Evolutionary conservation across 1,140 invertebrate genomes (phyloP).

Genomic region (Drosophila pachea): DNA sequence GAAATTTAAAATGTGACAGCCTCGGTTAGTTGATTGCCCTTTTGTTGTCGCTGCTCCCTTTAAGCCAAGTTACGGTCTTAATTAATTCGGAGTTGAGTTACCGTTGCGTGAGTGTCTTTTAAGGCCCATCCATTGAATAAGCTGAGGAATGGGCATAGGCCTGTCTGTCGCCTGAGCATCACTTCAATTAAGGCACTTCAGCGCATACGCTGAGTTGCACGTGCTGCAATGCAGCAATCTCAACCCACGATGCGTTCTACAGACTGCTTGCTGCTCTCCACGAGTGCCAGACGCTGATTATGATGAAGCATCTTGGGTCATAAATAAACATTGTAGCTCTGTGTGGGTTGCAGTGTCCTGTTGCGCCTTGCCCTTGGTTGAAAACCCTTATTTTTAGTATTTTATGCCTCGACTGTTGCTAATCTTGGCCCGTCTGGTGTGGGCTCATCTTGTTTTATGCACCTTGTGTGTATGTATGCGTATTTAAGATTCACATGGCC

Average conservation of each 20-base stretch:
- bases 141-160: constrained; percentile 20
- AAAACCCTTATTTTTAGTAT: constrained; percentile 65
- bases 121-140: constrained; percentile 1
- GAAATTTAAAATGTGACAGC: neutral
- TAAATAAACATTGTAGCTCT: constrained; percentile 68
- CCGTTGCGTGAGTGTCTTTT: constrained; percentile 11
- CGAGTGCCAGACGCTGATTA: constrained; percentile 72
- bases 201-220: constrained; percentile 42
- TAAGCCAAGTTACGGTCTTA: constrained; percentile 49
- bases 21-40: constrained; percentile 12
- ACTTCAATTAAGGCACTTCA: constrained; percentile 72
- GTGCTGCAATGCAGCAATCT: constrained; percentile 42
- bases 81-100: constrained; percentile 53
- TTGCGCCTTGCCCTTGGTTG: constrained; percentile 51
- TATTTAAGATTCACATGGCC: constrained; percentile 39
- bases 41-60: constrained; percentile 30
- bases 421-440: constrained; percentile 21
- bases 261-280: constrained; percentile 42
- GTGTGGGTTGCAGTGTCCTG: constrained; percentile 33
- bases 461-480: constrained; percentile 36
- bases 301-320: constrained; percentile 71
- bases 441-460: constrained; percentile 23
- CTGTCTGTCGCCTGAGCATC: constrained; percentile 52
- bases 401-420: constrained; percentile 14
- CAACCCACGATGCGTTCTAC: constrained; percentile 26